Evolutionary conservation across 2,888 invertebrate genomes (phyloP), one percentile per base, ranked within the genome.

Genomic region (Cerastoderma edule): DNA sequence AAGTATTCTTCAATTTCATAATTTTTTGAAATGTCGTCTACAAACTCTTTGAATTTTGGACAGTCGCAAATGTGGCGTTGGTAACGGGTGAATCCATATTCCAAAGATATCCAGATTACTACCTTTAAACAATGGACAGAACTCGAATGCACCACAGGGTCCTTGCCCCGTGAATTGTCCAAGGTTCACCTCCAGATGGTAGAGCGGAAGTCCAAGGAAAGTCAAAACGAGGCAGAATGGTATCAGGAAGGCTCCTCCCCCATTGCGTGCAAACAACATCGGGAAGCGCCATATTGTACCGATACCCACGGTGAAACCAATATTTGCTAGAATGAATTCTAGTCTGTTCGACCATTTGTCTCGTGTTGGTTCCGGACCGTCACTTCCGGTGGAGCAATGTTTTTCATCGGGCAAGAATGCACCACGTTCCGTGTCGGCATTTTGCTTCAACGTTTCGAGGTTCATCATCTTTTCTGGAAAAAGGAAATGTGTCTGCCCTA

Each of bases 261-360:
- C 60, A 39, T 60, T 60, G 10, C 60, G n/a, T 1, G 39, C 60
- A 30, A 35, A 60, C 6, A 39, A 35, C 5, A 60, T 60, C 1
- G 60, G 60, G 24, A 60, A 60, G 13, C 60, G 35, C 60, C 60
- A 60, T n/a, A 60, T 60, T 13, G 60, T 39, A 8, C 60, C 60
- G 16, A 39, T 60, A 24, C 60, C 60, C 1, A 60, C 60, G 16
- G 60, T 60, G 24, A 39, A 60, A 4, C 60, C 60, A 24, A 60
- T 60, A 4, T 39, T 33, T 24, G 60, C 60, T 6, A 60, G 60
- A 10, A 60, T 35, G 33, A 60, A 60, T 33, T 60, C 60, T 8
- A 39, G 16, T 10, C 60, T 60, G 60, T 19, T 60, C 1, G 24
- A 35, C 60, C 60, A 60, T 2, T 22, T 19, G 5, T 60, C 60